A percentile compares a stretch with the other conserved stretches of the same genome.
Evolutionary conservation across 2,113 vertebrate species (phyloP).

Genomic region (Pagrus major): DNA sequence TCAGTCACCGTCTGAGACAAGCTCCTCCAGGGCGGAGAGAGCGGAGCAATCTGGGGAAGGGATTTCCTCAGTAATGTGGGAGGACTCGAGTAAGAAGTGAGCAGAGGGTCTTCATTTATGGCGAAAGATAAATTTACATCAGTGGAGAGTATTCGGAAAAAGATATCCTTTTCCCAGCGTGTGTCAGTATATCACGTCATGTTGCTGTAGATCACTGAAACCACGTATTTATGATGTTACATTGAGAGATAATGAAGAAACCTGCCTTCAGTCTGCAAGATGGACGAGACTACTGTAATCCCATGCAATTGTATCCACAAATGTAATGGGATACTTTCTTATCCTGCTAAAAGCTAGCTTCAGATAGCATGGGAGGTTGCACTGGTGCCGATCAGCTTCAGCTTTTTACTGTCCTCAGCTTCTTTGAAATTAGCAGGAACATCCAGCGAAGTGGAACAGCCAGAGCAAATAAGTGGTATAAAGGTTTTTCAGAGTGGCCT

Average conservation of each 20-base stretch:
- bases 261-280: constrained; percentile 1
- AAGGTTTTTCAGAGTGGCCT: constrained; percentile 50
- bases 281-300: not conserved
- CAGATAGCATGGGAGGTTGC: not conserved
- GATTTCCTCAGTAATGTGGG: constrained; percentile 57
- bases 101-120: constrained; percentile 24
- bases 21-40: constrained; percentile 21
- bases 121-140: constrained; percentile 16
- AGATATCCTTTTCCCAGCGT: not conserved
- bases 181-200: not conserved
- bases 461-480: constrained; percentile 21
- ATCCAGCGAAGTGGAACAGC: constrained; percentile 18
- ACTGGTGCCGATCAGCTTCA: not conserved
- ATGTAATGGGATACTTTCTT: not conserved
- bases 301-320: too few relatives aligned
- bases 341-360: not conserved
- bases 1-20: constrained; percentile 49
- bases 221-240: not conserved
- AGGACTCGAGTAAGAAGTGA: constrained; percentile 30
- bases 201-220: not conserved
- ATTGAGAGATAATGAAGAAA: constrained; percentile 15
- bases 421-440: constrained; percentile 19
- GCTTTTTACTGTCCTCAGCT: not conserved
- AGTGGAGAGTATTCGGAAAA: constrained; percentile 11
- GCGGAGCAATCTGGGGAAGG: constrained; percentile 40